Conservation (phyloP, 2,113 vertebrate species). For the Chlorodrepanis virens region DNA sequence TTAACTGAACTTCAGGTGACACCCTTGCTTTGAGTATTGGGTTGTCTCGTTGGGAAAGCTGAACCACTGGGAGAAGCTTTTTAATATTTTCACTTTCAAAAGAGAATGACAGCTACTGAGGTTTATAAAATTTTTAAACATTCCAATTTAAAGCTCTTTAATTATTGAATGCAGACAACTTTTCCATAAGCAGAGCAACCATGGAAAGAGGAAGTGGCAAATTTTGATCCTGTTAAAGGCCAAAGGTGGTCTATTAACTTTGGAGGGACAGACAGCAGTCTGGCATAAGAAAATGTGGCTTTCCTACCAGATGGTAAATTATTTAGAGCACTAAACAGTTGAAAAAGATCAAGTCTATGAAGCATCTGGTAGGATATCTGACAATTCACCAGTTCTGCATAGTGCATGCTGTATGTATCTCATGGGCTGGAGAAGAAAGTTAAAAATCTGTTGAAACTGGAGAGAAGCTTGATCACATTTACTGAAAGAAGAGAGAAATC, state of each 20-base stretch:
- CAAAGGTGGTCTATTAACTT: not conserved
- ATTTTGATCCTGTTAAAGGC: not conserved
- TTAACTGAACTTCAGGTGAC: not conserved
- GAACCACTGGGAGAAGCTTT: not conserved
- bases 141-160: slow-evolving; percentile 50
- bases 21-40: not conserved
- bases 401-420: slow-evolving; percentile 1
- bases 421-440: slow-evolving; percentile 21
- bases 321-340: slow-evolving; percentile 36
- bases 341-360: slow-evolving; percentile 54
- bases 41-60: not conserved
- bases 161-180: slow-evolving; percentile 37
- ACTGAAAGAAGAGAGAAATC: not conserved
- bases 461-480: slow-evolving; percentile 19
- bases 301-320: slow-evolving; percentile 47
- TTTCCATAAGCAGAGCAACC: not conserved
- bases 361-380: slow-evolving; percentile 36
- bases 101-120: slow-evolving; percentile 19
- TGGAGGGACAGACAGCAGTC: not conserved
- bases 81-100: slow-evolving; percentile 21
- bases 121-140: slow-evolving; percentile 40
- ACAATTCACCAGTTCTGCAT: slow-evolving; percentile 35
- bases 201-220: not conserved
- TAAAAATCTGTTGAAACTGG: slow-evolving; percentile 32
- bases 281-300: not conserved